Evolutionary conservation across 2,888 invertebrate species (phyloP).

Genomic region (Drosophila leonis): DNA sequence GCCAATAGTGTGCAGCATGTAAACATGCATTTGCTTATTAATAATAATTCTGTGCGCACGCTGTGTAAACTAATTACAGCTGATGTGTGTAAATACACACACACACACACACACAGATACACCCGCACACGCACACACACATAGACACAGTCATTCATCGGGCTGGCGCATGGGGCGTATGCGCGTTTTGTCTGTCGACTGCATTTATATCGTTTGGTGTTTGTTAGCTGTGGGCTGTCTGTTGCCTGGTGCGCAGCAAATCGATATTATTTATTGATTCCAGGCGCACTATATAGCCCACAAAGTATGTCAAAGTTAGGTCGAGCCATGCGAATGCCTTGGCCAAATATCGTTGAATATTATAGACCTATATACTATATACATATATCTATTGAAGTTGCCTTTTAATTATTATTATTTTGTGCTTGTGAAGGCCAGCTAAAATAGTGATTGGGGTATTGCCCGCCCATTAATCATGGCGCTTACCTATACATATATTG

Average conservation of each 20-base stretch:
- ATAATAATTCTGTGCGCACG: slow-evolving; percentile 47
- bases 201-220: slow-evolving; percentile 38
- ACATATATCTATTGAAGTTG: slow-evolving; percentile 17
- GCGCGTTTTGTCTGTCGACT: slow-evolving; percentile 46
- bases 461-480: slow-evolving; percentile 62
- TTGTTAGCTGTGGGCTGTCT: slow-evolving; percentile 34
- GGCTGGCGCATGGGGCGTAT: slow-evolving; percentile 45
- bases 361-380: slow-evolving; percentile 5
- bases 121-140: background rate
- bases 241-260: slow-evolving; percentile 52
- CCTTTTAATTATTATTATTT: slow-evolving; percentile 70
- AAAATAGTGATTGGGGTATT: slow-evolving; percentile 24
- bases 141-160: slow-evolving; percentile 3
- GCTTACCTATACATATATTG: slow-evolving; percentile 21
- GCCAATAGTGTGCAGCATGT: slow-evolving; percentile 36
- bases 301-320: slow-evolving; percentile 75
- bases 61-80: slow-evolving; percentile 69
- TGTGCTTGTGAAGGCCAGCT: slow-evolving; percentile 31
- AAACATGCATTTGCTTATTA: slow-evolving; percentile 59
- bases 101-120: background rate
- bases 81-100: slow-evolving; percentile 57
- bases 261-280: slow-evolving; percentile 74
- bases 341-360: slow-evolving; percentile 15
- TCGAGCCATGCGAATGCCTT: slow-evolving; percentile 55
- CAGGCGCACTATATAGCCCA: slow-evolving; percentile 20